phyloP scores from a whole-genome alignment of 1,140 invertebrate species.

The Drosophila nasuta region DNA sequence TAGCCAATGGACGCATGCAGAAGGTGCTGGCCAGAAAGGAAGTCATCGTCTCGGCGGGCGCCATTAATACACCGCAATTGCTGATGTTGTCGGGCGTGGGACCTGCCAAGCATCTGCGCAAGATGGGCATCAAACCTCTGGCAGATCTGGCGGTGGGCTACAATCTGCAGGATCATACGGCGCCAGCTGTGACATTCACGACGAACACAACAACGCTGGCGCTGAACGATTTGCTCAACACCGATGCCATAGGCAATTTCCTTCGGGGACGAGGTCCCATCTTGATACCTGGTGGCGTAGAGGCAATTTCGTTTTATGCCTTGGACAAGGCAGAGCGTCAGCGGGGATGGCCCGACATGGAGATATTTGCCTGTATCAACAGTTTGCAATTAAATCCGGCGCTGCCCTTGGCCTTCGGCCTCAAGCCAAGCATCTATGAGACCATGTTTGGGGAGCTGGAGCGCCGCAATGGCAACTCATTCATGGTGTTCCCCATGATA shows the following conservation, averaged over 20 bases:
- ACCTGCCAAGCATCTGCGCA: conserved; percentile 88
- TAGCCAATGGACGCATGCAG: conserved; percentile 85
- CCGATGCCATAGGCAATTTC: conserved; percentile 48
- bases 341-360: conserved; percentile 90
- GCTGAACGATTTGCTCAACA: conserved; percentile 45
- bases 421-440: conserved; percentile 86
- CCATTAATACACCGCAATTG: conserved; percentile 91
- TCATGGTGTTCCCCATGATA: conserved; percentile 89
- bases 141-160: conserved; percentile 91
- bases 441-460: conserved; percentile 85
- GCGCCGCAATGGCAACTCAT: conserved; percentile 87
- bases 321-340: conserved; percentile 87
- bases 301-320: conserved; percentile 91
- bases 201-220: conserved; percentile 85
- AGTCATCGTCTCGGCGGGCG: conserved; percentile 91
- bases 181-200: conserved; percentile 89
- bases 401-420: conserved; percentile 86
- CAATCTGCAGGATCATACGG: conserved; percentile 92
- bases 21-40: conserved; percentile 89
- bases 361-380: conserved; percentile 88
- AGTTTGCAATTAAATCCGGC: conserved; percentile 85
- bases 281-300: conserved; percentile 91
- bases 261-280: conserved; percentile 88
- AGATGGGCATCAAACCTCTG: conserved; percentile 87
- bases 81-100: conserved; percentile 94